A percentile compares a stretch with the other conserved stretches of the same genome.
Evolutionary conservation across 2,888 invertebrate genomes (phyloP).

Genomic region (Linnaemya tessellans): DNA sequence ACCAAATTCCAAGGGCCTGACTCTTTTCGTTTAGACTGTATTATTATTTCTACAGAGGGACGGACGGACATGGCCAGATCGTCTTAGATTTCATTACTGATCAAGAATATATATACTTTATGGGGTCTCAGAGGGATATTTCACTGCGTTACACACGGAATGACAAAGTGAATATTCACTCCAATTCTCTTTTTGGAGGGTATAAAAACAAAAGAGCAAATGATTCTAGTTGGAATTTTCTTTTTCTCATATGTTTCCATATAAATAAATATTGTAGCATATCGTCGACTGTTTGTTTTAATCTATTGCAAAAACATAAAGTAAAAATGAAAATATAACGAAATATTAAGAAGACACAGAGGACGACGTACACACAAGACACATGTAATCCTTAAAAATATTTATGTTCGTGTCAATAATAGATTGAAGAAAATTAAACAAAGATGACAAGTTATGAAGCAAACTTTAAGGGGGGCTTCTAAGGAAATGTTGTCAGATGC

Average conservation of each 20-base stretch:
- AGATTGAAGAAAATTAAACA: conserved; percentile 3
- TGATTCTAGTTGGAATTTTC: no score
- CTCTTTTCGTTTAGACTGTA: no score
- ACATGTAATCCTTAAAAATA: not conserved
- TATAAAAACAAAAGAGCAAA: not conserved
- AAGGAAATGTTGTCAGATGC: not conserved
- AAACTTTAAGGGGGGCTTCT: not conserved
- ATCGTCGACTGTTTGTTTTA: conserved; percentile 18
- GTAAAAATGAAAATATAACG: conserved; percentile 38
- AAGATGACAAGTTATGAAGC: not conserved
- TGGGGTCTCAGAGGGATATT: no score
- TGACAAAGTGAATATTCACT: no score
- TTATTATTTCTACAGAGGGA: no score
- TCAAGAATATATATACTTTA: no score
- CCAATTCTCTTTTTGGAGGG: no score
- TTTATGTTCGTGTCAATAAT: not conserved
- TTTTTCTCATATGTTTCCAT: not conserved
- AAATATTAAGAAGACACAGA: conserved; percentile 18
- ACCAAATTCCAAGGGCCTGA: no score
- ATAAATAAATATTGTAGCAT: not conserved
- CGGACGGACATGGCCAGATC: no score
- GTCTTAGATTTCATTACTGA: no score
- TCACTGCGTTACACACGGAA: no score
- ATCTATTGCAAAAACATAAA: not conserved
- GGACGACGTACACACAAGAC: not conserved